A percentile compares a stretch with the other conserved stretches of the same genome.
phyloP scores from a whole-genome alignment of 2,797 vertebrate species.

The Pogoniulus pusillus region DNA sequence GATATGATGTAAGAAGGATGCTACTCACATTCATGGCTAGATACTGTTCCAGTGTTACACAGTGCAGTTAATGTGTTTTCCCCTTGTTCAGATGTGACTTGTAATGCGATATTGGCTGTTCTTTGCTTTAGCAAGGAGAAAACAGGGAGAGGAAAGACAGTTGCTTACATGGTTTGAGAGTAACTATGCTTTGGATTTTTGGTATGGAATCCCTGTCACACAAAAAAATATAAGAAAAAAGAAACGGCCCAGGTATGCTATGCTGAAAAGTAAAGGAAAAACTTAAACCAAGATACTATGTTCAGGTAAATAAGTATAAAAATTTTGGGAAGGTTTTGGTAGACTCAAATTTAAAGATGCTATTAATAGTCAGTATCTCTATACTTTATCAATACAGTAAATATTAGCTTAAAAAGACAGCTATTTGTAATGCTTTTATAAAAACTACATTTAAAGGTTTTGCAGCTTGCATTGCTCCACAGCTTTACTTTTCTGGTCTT shows the following conservation, averaged over 20 bases:
- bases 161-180: background rate
- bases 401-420: too few species aligned
- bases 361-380: background rate
- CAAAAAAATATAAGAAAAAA: too few species aligned
- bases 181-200: background rate
- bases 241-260: background rate
- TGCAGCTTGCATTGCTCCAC: background rate
- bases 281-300: background rate
- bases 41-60: background rate
- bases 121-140: constrained; percentile 26
- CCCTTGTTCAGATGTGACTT: background rate
- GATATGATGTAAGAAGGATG: background rate
- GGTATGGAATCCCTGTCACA: background rate
- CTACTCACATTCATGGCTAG: background rate
- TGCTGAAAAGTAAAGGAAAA: background rate
- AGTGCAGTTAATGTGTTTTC: background rate
- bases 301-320: background rate
- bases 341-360: background rate
- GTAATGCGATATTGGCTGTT: background rate
- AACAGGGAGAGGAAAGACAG: background rate
- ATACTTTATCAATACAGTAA: background rate
- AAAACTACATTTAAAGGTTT: background rate
- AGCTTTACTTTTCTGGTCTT: background rate
- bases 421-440: background rate
- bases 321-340: background rate